phyloP scores from a whole-genome alignment of 2,113 vertebrate species.

The Piprites chloris region DNA sequence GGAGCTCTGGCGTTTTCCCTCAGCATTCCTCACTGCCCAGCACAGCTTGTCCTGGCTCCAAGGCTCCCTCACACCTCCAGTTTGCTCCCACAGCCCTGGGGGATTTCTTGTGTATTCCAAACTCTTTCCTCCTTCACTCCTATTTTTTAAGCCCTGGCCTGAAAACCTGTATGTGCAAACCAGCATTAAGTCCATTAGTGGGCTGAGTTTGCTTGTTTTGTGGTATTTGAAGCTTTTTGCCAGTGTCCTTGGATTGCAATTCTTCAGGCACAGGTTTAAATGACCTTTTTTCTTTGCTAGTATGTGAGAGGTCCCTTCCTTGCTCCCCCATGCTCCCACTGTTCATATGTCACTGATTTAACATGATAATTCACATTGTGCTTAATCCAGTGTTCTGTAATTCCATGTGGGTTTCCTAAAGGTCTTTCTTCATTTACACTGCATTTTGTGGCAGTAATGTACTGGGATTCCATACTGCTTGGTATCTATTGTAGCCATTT shows the following conservation, averaged over 20 bases:
- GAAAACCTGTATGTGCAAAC: accelerated
- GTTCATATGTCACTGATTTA: not conserved
- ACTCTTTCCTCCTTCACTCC: not conserved
- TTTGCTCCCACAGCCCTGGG: not conserved
- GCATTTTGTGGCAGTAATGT: not conserved
- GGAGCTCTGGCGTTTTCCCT: not conserved
- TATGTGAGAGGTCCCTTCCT: not conserved
- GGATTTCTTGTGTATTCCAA: not conserved
- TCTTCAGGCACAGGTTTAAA: not conserved
- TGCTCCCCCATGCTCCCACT: not conserved
- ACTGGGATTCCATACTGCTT: not conserved
- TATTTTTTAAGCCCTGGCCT: not conserved
- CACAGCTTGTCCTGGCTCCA: not conserved
- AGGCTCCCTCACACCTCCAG: accelerated
- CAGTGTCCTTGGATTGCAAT: not conserved
- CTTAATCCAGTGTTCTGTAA: not conserved
- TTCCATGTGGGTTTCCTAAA: not conserved
- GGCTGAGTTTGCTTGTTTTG: not conserved
- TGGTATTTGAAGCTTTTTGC: not conserved
- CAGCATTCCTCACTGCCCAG: not conserved
- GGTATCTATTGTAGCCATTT: not conserved
- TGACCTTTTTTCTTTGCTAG: not conserved
- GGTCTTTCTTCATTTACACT: not conserved
- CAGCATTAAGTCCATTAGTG: accelerated
- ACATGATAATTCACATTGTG: accelerated